Conservation (phyloP, 2,113 vertebrate genomes). For the Martes martes region DNA sequence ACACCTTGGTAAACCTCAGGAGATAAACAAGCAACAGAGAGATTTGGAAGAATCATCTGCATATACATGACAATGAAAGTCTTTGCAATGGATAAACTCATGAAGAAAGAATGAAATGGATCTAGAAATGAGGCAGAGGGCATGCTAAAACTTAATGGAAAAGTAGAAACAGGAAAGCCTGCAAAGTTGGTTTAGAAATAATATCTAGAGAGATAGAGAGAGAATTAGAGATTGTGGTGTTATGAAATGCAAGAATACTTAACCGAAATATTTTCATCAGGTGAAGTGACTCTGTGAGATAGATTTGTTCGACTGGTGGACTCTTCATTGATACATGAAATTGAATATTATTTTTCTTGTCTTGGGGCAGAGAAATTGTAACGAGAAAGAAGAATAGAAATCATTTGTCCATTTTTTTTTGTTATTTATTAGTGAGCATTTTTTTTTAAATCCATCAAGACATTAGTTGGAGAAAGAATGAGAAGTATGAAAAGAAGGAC, state of each 20-base stretch:
- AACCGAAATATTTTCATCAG: not conserved
- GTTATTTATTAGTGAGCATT: not conserved
- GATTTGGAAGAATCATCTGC: not conserved
- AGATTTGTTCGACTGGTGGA: fast-evolving
- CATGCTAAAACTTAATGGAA: not conserved
- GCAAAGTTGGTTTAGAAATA: not conserved
- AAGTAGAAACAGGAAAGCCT: not conserved
- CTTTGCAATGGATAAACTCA: not conserved
- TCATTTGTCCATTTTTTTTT: not conserved
- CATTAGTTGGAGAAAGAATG: not conserved
- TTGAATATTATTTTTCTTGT: not conserved
- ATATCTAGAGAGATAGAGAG: not conserved
- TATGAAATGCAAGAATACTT: not conserved
- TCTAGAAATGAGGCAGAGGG: not conserved
- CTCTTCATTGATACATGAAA: not conserved
- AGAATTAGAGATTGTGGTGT: not conserved
- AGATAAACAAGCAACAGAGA: not conserved
- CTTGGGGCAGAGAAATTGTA: not conserved
- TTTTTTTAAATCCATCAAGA: not conserved
- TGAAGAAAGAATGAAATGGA: not conserved
- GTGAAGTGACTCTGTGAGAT: not conserved
- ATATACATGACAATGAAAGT: not conserved
- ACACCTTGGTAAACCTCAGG: not conserved
- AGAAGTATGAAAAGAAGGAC: not conserved
- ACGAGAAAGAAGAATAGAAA: not conserved